Percentiles rank a stretch among this genome's conserved stretches.
phyloP scores from a whole-genome alignment of 2,888 invertebrate species.

The Apoda limacodes region DNA sequence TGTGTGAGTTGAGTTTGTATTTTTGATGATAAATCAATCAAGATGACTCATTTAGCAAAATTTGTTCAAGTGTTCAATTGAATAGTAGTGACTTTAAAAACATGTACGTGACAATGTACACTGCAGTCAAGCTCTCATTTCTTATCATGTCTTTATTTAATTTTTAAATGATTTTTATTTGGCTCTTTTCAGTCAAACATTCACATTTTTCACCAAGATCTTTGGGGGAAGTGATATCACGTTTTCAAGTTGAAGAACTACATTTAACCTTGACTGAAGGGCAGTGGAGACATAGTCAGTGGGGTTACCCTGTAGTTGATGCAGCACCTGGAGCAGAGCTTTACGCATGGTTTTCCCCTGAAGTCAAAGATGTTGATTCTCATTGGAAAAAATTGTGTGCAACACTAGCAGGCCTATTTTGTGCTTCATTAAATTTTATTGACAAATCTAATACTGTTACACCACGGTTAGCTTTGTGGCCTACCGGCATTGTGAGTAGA shows the following conservation, averaged over 20 bases:
- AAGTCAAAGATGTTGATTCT: slow-evolving; percentile 77
- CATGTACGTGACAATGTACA: too few species aligned
- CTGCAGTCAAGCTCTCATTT: too few species aligned
- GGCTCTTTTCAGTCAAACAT: slow-evolving; percentile 76
- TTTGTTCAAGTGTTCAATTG: too few species aligned
- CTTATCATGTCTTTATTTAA: not conserved
- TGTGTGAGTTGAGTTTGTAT: too few species aligned
- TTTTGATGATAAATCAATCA: too few species aligned
- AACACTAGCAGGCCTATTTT: slow-evolving; percentile 93
- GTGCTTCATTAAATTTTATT: slow-evolving; percentile 96
- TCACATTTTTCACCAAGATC: slow-evolving; percentile 90
- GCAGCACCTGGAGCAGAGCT: slow-evolving; percentile 95
- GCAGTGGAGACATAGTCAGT: slow-evolving; percentile 91
- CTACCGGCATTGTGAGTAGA: slow-evolving; percentile 71
- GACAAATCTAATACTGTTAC: slow-evolving; percentile 85
- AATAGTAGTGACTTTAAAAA: too few species aligned
- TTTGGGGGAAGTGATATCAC: slow-evolving; percentile 86
- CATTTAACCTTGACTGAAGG: slow-evolving; percentile 94
- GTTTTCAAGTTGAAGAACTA: slow-evolving; percentile 88
- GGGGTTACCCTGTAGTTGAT: slow-evolving; percentile 93
- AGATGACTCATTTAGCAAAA: too few species aligned
- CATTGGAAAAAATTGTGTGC: slow-evolving; percentile 92
- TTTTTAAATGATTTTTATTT: not conserved
- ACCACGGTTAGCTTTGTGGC: slow-evolving; percentile 87
- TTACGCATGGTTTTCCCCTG: slow-evolving; percentile 89